phyloP scores from a whole-genome alignment of 2,113 vertebrate species.

The Mungos mungo region DNA sequence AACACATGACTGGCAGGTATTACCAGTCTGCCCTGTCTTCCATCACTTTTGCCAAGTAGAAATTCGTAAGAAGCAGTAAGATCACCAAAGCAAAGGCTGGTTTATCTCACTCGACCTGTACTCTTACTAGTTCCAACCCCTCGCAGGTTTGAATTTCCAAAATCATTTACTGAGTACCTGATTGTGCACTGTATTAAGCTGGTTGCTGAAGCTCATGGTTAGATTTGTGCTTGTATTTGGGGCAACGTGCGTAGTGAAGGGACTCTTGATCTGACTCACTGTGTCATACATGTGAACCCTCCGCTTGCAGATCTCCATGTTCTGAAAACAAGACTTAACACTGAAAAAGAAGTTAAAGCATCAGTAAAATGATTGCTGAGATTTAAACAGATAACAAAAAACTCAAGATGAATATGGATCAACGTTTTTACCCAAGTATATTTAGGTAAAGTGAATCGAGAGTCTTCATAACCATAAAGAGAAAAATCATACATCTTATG shows the following conservation, averaged over 20 bases:
- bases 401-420: not conserved
- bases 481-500: conserved; percentile 8
- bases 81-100: not conserved
- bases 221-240: conserved; percentile 96
- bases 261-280: conserved; percentile 93
- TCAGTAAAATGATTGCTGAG: not conserved
- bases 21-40: not conserved
- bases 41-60: not conserved
- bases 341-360: conserved; percentile 80
- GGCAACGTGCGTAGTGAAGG: conserved; percentile 91
- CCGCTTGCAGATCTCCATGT: conserved; percentile 99
- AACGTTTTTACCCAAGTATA: not conserved
- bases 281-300: conserved; percentile 96
- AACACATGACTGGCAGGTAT: not conserved
- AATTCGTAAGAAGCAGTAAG: not conserved
- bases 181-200: conserved; percentile 94
- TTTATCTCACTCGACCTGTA: not conserved
- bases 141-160: not conserved
- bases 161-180: conserved; percentile 87
- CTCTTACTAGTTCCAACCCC: not conserved
- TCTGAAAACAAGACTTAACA: conserved; percentile 98
- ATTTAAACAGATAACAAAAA: conserved; percentile 51
- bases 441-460: conserved; percentile 22
- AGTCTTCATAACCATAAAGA: conserved; percentile 28
- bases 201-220: conserved; percentile 98